Conservation (phyloP, 2,888 invertebrate genomes). For the Osmoderma eremita region DNA sequence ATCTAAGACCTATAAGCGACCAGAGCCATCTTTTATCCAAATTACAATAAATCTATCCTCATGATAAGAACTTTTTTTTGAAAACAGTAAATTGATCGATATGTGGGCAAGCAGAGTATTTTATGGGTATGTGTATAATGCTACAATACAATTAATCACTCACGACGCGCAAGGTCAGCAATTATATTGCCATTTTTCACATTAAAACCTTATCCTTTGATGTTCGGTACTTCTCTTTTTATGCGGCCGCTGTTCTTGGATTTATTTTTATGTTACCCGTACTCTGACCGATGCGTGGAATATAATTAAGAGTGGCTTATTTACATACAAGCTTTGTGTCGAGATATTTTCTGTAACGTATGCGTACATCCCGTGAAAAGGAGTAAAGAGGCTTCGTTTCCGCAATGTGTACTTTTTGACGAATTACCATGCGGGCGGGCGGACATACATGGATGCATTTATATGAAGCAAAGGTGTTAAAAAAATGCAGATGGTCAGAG, state of each 20-base stretch:
- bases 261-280: conserved; percentile 18
- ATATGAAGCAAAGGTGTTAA: conserved; percentile 20
- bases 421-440: conserved; percentile 5
- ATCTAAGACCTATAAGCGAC: no score
- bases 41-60: no score
- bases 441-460: neutral
- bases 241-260: conserved; percentile 9
- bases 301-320: conserved; percentile 41
- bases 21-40: no score
- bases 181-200: conserved; percentile 53
- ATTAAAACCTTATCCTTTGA: conserved; percentile 37
- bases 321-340: conserved; percentile 31
- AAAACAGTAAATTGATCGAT: no score
- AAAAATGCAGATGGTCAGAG: conserved; percentile 27
- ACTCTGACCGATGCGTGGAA: conserved; percentile 5
- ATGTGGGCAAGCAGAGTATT: no score
- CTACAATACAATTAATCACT: conserved; percentile 56
- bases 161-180: conserved; percentile 51
- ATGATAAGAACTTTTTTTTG: no score
- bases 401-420: neutral
- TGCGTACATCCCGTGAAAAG: neutral
- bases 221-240: conserved; percentile 25
- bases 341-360: conserved; percentile 5
- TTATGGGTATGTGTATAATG: conserved; percentile 10
- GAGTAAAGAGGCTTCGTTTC: conserved; percentile 4